These are phyloP conservation scores for Pachycephus smyrnensis DNA, from an alignment of 2,888 invertebrate genomes.

Conservation along the genomic window DNA sequence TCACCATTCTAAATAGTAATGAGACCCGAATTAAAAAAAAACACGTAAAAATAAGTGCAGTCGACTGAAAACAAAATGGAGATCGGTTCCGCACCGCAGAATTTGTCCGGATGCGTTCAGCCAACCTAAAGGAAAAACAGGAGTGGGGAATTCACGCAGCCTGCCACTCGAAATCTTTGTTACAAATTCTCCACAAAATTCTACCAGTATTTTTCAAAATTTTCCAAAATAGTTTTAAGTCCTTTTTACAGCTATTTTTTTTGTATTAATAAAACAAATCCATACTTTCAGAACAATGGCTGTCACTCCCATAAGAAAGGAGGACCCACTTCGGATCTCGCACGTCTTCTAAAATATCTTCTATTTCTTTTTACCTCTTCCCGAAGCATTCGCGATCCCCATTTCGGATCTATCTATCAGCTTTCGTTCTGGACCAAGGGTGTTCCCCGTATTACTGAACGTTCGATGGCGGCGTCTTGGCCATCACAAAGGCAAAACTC, in stretches of 20 bases:
- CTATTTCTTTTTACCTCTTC: neutral
- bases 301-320: slow-evolving; percentile 27
- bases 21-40: neutral
- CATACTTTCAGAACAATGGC: slow-evolving; percentile 31
- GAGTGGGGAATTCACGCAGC: neutral
- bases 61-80: neutral
- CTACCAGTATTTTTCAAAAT: neutral
- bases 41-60: neutral
- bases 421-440: slow-evolving; percentile 55
- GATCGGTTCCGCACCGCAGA: neutral
- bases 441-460: slow-evolving; percentile 55
- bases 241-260: neutral
- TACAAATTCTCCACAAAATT: neutral
- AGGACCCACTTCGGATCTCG: neutral
- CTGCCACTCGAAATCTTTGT: neutral
- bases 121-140: neutral
- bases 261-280: slow-evolving; percentile 26
- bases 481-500: slow-evolving; percentile 55
- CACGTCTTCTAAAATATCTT: neutral
- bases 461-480: slow-evolving; percentile 53
- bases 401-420: slow-evolving; percentile 44
- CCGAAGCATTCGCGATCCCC: slow-evolving; percentile 39
- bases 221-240: neutral
- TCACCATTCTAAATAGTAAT: neutral
- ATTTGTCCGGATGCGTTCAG: neutral